These are phyloP conservation scores for Pavo muticus DNA, from an alignment of 2,113 vertebrate genomes.

Conservation along the genomic window DNA sequence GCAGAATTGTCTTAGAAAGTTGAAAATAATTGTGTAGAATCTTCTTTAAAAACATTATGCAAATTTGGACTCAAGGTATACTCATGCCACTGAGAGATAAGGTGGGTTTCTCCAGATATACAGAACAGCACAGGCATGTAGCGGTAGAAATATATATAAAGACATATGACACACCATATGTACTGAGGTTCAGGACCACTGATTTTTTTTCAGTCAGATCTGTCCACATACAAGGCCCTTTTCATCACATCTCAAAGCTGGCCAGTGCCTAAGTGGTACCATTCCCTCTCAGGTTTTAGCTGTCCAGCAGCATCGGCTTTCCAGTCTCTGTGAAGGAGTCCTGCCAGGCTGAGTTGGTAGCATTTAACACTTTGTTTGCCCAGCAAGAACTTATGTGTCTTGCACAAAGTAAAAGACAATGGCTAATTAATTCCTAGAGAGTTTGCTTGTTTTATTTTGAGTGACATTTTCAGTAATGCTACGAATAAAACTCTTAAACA, in stretches of 20 bases:
- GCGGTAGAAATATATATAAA: conserved; percentile 36
- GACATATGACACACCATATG: not conserved
- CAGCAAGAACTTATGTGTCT: not conserved
- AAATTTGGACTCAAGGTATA: not conserved
- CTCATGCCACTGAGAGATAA: not conserved
- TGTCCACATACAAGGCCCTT: not conserved
- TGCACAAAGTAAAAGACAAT: not conserved
- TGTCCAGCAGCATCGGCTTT: not conserved
- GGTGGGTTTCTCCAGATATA: not conserved
- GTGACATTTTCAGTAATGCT: not conserved
- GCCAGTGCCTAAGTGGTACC: not conserved
- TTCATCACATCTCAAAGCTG: not conserved
- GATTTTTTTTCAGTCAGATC: not conserved
- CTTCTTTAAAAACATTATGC: not conserved
- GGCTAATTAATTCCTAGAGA: not conserved
- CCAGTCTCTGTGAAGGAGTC: not conserved
- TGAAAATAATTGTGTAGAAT: not conserved
- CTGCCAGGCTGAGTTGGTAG: not conserved
- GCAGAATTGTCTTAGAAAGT: not conserved
- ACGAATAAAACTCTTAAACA: not conserved
- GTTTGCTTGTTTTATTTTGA: not conserved
- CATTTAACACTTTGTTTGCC: not conserved
- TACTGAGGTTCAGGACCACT: not conserved
- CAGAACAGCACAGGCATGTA: conserved; percentile 62
- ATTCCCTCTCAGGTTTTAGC: accelerated